phyloP scores from a whole-genome alignment of 2,113 vertebrate genomes.

The Toxotes chatareus region DNA sequence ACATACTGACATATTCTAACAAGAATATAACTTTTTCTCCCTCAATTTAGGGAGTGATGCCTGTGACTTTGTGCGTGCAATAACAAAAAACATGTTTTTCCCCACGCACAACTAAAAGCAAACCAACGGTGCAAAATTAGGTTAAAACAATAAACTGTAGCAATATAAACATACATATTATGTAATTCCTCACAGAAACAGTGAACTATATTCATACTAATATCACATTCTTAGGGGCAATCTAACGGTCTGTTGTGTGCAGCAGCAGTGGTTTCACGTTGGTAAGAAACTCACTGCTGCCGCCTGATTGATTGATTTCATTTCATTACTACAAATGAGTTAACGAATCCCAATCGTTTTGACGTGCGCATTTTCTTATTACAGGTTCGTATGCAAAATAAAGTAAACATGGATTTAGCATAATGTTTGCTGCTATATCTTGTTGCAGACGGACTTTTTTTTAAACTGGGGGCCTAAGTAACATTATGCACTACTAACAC shows the following conservation, averaged over 20 bases:
- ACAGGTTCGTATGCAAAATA: not conserved
- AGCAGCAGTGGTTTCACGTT: no score
- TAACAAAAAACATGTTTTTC: no score
- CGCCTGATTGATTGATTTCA: not conserved
- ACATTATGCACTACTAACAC: not conserved
- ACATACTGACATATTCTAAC: not conserved
- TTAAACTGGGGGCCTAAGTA: not conserved
- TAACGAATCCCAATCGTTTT: not conserved
- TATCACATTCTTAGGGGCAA: not conserved
- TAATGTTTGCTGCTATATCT: not conserved
- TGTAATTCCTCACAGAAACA: not conserved
- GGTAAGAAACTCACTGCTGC: no score
- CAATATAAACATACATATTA: not conserved
- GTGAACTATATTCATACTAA: no score
- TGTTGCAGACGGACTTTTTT: not conserved
- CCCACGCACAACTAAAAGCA: not conserved
- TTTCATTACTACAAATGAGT: not conserved
- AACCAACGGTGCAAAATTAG: not conserved
- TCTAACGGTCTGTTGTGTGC: not conserved
- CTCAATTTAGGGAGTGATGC: no score
- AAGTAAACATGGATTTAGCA: not conserved
- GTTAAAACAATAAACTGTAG: not conserved
- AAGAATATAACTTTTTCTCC: no score
- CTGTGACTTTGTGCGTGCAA: not conserved
- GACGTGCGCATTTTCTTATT: not conserved